Evolutionary conservation across 2,888 invertebrate genomes (phyloP), one percentile per base, ranked within the genome.

Genomic region (Catocala sponsa): DNA sequence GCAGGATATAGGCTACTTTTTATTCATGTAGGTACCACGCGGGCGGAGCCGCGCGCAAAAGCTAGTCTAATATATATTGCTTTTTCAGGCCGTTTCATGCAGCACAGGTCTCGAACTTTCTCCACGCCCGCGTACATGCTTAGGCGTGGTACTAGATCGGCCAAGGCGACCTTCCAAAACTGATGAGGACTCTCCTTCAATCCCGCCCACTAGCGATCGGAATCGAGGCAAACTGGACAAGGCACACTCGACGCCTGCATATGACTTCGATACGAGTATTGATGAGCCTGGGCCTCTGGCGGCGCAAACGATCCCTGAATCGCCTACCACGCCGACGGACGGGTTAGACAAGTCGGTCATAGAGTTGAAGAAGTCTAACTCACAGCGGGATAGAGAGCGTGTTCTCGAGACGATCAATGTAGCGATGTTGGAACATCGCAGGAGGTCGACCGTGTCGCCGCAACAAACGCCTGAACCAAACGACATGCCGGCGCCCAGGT

Each of bases 191-290:
- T n/a, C 12, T 0, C 46, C 32, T 7, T n/a, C 35, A 6, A 6
- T 12, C 11, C 43, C 47, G 1, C 46, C 50, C 86, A 78, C 67
- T 95, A 95, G 70, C 90, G 72, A 64, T 70, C 70, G 70, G 10
- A 13, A 35, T 32, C 86, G 89, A 12, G 90, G 82, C 64, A 95
- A 95, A 69, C 90, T 97, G 55, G 97, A 98, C 90, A 97, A 98
- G 90, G 97, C 97, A 78, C 96, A 97, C 85, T 97, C 97, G 73
- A 97, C 97, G n/a, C 97, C 97, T 1, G 97, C 97, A 0, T 97
- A 97, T 87, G 97, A 97, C 87, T 94, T 95, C 51, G 95, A 90
- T 59, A 92, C 72, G 2, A 56, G 95, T 55, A 68, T 78, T 9
- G 82, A 78, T 41, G 66, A 59, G 53, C 76, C 77, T 6, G 79